Evolutionary conservation across 1,140 invertebrate species (phyloP).

Genomic region (Nasonia giraulti): DNA sequence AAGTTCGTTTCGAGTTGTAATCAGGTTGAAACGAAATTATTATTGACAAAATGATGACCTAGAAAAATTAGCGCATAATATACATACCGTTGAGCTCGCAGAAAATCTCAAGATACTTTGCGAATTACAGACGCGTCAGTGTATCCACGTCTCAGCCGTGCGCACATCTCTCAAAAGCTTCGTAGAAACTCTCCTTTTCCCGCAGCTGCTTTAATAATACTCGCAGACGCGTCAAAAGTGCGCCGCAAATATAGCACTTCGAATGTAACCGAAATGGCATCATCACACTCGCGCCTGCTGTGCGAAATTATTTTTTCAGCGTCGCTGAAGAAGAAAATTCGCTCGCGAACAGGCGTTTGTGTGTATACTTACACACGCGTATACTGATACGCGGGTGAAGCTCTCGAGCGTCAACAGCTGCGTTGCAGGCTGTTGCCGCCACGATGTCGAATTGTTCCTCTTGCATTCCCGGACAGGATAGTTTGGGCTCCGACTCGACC

Average conservation of each 20-base stretch:
- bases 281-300: background rate
- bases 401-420: conserved; percentile 65
- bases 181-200: background rate
- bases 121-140: background rate
- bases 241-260: conserved; percentile 23
- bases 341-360: background rate
- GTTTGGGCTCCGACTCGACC: conserved; percentile 58
- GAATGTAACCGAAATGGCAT: conserved; percentile 11
- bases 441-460: conserved; percentile 60
- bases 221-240: background rate
- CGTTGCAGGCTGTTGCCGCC: conserved; percentile 60
- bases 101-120: too few species aligned
- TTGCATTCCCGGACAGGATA: conserved; percentile 67
- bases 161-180: background rate
- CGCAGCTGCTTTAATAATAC: background rate
- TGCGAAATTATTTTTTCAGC: conserved; percentile 43
- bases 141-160: conserved; percentile 7
- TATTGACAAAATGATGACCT: too few species aligned
- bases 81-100: background rate
- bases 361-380: background rate
- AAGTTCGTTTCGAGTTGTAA: too few species aligned
- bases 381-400: background rate
- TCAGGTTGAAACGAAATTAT: too few species aligned
- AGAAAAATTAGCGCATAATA: too few species aligned
- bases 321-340: conserved; percentile 3